Conservation (phyloP, 92 coral and sea anemone genomes). For the Anthopleura xanthogrammica region DNA sequence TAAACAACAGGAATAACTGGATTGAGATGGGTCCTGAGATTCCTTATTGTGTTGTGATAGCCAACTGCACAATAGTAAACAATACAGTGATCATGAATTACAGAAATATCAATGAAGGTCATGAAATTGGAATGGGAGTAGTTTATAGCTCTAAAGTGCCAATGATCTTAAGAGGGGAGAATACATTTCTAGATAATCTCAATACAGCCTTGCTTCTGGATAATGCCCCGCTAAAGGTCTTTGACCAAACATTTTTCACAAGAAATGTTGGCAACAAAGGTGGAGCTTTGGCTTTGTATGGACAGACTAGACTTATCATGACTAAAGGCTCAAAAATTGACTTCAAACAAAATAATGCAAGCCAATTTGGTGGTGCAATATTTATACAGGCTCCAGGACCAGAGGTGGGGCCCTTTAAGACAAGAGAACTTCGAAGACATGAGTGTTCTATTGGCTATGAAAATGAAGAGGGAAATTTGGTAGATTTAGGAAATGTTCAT, state of each 20-base stretch:
- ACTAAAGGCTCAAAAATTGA: conserved; percentile 27
- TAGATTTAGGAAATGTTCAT: not conserved
- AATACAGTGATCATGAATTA: conserved; percentile 15
- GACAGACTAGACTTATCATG: conserved; percentile 35
- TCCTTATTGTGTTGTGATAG: conserved; percentile 37
- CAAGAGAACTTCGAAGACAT: conserved; percentile 37
- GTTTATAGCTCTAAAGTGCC: conserved; percentile 54
- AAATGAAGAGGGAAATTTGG: conserved; percentile 1
- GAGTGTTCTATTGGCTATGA: conserved; percentile 48
- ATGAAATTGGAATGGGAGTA: conserved; percentile 61
- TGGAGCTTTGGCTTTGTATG: conserved; percentile 65
- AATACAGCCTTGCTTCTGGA: conserved; percentile 61
- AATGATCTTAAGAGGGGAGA: conserved; percentile 32
- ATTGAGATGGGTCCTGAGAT: conserved; percentile 28
- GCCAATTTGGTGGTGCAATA: conserved; percentile 53
- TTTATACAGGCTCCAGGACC: conserved; percentile 58
- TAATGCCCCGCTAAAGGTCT: conserved; percentile 44
- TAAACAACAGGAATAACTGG: conserved; percentile 43
- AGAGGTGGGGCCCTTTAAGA: conserved; percentile 42
- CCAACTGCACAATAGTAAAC: conserved; percentile 26
- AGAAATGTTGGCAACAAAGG: conserved; percentile 47
- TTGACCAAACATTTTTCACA: conserved; percentile 18
- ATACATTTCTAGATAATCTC: conserved; percentile 30
- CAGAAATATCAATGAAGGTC: conserved; percentile 15
- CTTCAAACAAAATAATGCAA: conserved; percentile 35